Percentiles rank a stretch among this genome's conserved stretches.
Conservation (phyloP, 2,888 invertebrate species). For the Endotricha flammealis region DNA sequence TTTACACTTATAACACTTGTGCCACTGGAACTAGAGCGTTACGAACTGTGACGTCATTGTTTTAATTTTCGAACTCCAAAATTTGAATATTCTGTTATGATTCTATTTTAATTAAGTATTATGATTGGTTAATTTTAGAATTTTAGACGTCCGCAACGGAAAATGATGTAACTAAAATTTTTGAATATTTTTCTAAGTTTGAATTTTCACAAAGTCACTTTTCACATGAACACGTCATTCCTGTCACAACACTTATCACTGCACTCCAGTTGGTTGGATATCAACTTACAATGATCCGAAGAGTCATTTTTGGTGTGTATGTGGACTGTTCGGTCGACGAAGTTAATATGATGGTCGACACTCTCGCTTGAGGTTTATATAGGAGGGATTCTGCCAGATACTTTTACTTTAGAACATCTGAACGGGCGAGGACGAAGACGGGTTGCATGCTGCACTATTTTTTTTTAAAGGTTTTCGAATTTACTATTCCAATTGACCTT, state of each 20-base stretch:
- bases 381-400: constrained; percentile 56
- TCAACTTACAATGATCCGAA: constrained; percentile 70
- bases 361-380: constrained; percentile 54
- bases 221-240: constrained; percentile 8
- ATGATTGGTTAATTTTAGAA: background rate
- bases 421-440: constrained; percentile 55
- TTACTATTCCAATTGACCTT: too few relatives aligned
- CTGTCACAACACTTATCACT: constrained; percentile 47
- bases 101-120: too few relatives aligned
- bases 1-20: background rate
- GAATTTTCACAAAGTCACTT: constrained; percentile 3
- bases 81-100: too few relatives aligned
- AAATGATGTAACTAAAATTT: background rate
- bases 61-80: too few relatives aligned
- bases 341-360: constrained; percentile 54
- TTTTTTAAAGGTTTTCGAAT: constrained; percentile 28
- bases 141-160: background rate
- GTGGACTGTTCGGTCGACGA: constrained; percentile 42
- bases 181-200: background rate
- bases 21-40: constrained; percentile 10
- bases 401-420: constrained; percentile 68
- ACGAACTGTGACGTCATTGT: background rate
- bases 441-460: constrained; percentile 55
- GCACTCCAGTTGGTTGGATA: constrained; percentile 45
- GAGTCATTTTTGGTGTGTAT: constrained; percentile 59